phyloP scores from a whole-genome alignment of 2,113 vertebrate species.

The Pan troglodytes region NHGRI_mPanTro3-v2.1_pri NC_086016.1:46845001-46845500 shows the following conservation, averaged over 20 bases:
- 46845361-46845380: background rate
- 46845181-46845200: background rate
- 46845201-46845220: background rate
- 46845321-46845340: background rate
- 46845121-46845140: background rate
- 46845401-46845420: background rate
- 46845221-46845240: fast-evolving
- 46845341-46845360: fast-evolving
- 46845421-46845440: background rate
- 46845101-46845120: background rate
- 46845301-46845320: background rate
- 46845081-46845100: fast-evolving
- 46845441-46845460: background rate
- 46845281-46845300: no score
- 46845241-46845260: background rate
- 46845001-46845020: background rate
- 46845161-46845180: no score
- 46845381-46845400: background rate
- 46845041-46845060: no score
- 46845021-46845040: background rate
- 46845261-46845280: background rate
- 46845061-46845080: background rate
- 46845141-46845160: fast-evolving
- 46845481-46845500: background rate
- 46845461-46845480: fast-evolving